Evolutionary conservation across 2,113 vertebrate species (phyloP).

Genomic region (Crocuta crocuta): DNA sequence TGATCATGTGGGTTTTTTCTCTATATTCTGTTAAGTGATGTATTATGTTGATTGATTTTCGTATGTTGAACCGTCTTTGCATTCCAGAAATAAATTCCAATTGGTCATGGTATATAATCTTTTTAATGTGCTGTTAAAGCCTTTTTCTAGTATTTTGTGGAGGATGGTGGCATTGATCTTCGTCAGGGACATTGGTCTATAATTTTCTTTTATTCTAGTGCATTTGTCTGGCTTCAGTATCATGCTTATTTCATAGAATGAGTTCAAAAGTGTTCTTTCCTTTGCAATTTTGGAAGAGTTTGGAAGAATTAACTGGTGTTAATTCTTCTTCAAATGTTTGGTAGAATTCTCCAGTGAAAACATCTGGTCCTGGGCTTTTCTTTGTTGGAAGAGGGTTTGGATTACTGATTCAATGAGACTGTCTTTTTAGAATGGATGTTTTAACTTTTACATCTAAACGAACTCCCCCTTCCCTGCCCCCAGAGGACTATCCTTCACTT

Average conservation of each 20-base stretch:
- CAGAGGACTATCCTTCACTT: neutral
- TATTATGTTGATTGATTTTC: neutral
- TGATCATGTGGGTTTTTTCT: neutral
- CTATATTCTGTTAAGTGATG: neutral
- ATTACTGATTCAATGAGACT: neutral
- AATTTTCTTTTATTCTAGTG: neutral
- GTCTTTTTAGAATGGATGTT: neutral
- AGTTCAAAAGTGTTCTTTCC: neutral
- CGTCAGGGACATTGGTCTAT: neutral
- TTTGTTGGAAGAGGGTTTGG: neutral
- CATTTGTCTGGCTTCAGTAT: neutral
- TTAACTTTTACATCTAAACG: neutral
- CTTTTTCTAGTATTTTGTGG: neutral
- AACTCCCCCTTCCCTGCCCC: neutral
- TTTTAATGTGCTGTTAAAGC: neutral
- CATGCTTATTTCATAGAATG: neutral
- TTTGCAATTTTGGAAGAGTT: neutral
- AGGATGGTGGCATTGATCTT: neutral
- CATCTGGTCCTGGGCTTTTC: neutral
- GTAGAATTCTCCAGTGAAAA: neutral
- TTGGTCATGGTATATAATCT: neutral
- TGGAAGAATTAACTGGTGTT: too few species aligned
- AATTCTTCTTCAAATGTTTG: neutral
- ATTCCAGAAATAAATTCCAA: neutral
- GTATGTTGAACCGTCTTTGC: neutral